A percentile compares a stretch with the other conserved stretches of the same genome.
Conservation (phyloP, 2,888 invertebrate genomes). For the Steinernema scapterisci region DNA sequence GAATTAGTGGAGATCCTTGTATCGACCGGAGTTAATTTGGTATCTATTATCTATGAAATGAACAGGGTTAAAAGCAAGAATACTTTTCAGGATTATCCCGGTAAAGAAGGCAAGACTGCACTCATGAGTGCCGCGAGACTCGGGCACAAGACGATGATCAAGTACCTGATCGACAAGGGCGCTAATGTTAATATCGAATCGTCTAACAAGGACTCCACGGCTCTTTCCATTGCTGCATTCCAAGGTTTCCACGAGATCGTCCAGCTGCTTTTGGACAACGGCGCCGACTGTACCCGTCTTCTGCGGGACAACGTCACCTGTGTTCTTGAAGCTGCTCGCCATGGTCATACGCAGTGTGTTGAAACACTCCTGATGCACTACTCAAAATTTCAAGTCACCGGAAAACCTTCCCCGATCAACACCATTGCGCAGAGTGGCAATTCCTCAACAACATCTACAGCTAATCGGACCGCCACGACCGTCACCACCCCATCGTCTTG, state of each 20-base stretch:
- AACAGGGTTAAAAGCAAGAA: neutral
- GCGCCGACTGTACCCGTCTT: constrained; percentile 93
- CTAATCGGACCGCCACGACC: constrained; percentile 23
- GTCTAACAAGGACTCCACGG: constrained; percentile 93
- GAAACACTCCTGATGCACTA: constrained; percentile 86
- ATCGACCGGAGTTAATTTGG: constrained; percentile 85
- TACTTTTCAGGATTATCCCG: constrained; percentile 35
- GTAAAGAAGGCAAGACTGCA: constrained; percentile 88
- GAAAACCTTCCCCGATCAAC: neutral
- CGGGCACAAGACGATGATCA: constrained; percentile 92
- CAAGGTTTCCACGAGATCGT: constrained; percentile 93
- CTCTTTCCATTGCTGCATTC: constrained; percentile 88
- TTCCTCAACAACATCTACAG: constrained; percentile 5
- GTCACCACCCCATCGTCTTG: constrained; percentile 14
- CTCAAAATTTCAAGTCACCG: neutral
- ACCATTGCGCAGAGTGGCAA: neutral
- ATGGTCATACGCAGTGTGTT: constrained; percentile 93
- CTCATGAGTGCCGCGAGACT: constrained; percentile 97
- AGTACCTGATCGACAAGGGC: constrained; percentile 87
- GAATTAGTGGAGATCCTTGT: constrained; percentile 91
- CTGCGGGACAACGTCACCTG: constrained; percentile 97
- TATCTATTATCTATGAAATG: too few species aligned
- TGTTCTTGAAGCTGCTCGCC: constrained; percentile 96
- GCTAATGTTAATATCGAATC: constrained; percentile 82
- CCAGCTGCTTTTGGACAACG: constrained; percentile 85